Evolutionary conservation across 1,140 invertebrate species (phyloP), one percentile per base, ranked within the genome.

Genomic region (Phymorhynchus buccinoides): DNA sequence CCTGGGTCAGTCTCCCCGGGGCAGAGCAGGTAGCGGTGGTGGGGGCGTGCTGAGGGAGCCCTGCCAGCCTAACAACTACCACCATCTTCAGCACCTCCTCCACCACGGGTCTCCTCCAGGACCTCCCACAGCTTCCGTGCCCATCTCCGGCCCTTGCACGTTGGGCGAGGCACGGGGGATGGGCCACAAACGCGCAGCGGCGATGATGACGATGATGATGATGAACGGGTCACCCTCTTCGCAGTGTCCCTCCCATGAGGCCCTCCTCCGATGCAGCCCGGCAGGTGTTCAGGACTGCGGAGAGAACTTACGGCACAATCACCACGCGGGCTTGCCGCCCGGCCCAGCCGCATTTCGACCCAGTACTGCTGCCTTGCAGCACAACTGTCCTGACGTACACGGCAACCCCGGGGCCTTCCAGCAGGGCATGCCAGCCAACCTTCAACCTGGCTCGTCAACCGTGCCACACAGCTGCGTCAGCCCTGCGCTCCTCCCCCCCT

Each of bases 121-220:
- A 18, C 37, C 7, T 9, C 7, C 88, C 39, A 75, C 88, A 9
- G 88, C 88, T 68, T 80, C 88, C 37, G 89, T 89, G 81, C 89
- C 88, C 85, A 89, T 90, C 0, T 89, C 90, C 7, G 90, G 90
- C 16, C 90, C 90, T 14, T 85, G 87, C 22, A 87, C 88, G 32
- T 87, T 88, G 39, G 83, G 86, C 18, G 86, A 88, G 18, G 79
- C 80, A 71, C 84, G 84, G n/a, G 80, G 79, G 4, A 35, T 52
- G 0, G n/a, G 32, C 30, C 79, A 52, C n/a, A n/a, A n/a, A n/a
- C n/a, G n/a, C n/a, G n/a, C n/a, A n/a, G n/a, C n/a, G n/a, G n/a
- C n/a, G n/a, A n/a, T n/a, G 9, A 83, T 85, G 22, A 84, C 83
- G 42, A 68, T 85, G 37, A 18, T 83, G 41, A 22, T 62, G 77